phyloP scores from a whole-genome alignment of 2,113 vertebrate species.

The Hippoglossus stenolepis region DNA sequence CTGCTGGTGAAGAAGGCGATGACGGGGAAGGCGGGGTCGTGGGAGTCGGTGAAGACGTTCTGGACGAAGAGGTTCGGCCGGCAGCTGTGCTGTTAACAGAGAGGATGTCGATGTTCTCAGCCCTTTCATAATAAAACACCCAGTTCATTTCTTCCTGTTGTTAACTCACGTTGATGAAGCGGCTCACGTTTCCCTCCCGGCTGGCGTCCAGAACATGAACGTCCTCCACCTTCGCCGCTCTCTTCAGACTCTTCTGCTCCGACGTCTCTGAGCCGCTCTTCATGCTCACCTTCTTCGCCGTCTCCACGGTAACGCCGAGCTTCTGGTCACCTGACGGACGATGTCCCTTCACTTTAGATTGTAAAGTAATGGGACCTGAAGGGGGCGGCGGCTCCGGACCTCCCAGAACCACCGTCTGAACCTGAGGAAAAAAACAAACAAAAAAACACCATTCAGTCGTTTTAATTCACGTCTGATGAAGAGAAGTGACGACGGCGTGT shows the following conservation, averaged over 20 bases:
- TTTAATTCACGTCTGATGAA: background rate
- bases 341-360: background rate
- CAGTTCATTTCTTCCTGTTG: background rate
- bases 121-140: background rate
- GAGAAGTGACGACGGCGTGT: background rate
- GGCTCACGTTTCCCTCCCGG: constrained; percentile 93
- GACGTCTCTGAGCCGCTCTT: background rate
- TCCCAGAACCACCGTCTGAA: constrained; percentile 14
- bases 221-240: constrained; percentile 32
- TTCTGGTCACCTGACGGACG: background rate
- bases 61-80: constrained; percentile 93
- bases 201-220: constrained; percentile 89
- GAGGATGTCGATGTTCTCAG: background rate
- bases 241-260: constrained; percentile 15
- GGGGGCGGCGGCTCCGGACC: background rate
- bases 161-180: constrained; percentile 90
- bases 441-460: background rate
- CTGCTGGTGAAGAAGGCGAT: constrained; percentile 95
- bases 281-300: background rate
- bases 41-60: constrained; percentile 94
- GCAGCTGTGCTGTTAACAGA: constrained; percentile 89
- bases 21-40: constrained; percentile 88
- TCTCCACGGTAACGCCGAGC: background rate
- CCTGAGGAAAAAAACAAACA: background rate
- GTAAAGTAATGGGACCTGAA: background rate